Percentiles rank a stretch among this genome's conserved stretches.
These are phyloP conservation scores for Lordiphosa fenestrarum DNA, from an alignment of 2,888 invertebrate species.

Conservation along the genomic window DNA sequence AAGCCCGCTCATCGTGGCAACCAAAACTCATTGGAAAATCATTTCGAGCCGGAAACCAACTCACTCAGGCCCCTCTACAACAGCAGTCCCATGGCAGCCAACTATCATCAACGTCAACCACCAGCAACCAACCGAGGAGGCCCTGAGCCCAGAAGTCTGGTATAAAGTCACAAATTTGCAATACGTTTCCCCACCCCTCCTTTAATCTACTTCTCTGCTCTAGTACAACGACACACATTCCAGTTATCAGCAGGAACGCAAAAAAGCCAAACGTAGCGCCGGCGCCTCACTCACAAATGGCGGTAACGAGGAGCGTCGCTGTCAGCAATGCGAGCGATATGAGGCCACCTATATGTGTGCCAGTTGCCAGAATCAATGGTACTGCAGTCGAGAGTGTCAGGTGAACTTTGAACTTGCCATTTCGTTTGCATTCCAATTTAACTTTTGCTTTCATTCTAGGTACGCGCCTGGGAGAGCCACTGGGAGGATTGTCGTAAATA, in stretches of 20 bases:
- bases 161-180: background rate
- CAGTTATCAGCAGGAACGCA: conserved; percentile 1
- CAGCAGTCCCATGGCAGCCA: conserved; percentile 43
- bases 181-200: too few species aligned
- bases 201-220: background rate
- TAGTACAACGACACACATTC: conserved; percentile 4
- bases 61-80: conserved; percentile 41
- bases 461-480: conserved; percentile 86
- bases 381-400: conserved; percentile 96
- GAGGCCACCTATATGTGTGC: conserved; percentile 94
- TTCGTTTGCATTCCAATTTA: background rate
- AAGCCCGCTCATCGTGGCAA: background rate
- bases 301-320: conserved; percentile 74
- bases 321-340: conserved; percentile 91
- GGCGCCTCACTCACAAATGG: conserved; percentile 61
- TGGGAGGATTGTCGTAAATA: conserved; percentile 37
- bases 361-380: conserved; percentile 95
- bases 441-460: conserved; percentile 82
- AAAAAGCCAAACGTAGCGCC: background rate
- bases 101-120: background rate
- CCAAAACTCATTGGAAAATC: conserved; percentile 30
- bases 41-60: conserved; percentile 34
- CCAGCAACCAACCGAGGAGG: conserved; percentile 14
- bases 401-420: conserved; percentile 80
- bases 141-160: conserved; percentile 14